Evolutionary conservation across 2,113 vertebrate species (phyloP).

Genomic region (Sylvia atricapilla): DNA sequence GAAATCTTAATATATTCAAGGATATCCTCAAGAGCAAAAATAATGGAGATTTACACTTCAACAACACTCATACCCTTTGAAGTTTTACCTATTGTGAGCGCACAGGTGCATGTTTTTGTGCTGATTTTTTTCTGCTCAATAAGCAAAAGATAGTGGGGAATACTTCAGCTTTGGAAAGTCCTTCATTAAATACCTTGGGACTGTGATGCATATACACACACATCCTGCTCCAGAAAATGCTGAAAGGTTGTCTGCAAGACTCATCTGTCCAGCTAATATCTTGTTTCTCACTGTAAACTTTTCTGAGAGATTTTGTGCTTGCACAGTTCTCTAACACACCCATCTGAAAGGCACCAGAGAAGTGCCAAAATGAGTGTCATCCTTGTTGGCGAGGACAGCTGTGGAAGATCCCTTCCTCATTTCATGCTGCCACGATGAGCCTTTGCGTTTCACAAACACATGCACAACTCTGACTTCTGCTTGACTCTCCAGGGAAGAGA

Average conservation of each 20-base stretch:
- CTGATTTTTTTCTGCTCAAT: background rate
- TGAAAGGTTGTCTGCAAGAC: background rate
- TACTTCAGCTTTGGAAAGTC: background rate
- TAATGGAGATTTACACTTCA: background rate
- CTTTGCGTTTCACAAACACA: background rate
- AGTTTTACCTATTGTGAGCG: background rate
- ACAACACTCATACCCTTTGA: background rate
- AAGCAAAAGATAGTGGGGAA: background rate
- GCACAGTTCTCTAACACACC: background rate
- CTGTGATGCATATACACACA: background rate
- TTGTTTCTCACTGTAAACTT: background rate
- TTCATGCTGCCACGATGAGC: fast-evolving
- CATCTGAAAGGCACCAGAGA: background rate
- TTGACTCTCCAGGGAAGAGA: background rate
- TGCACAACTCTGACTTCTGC: background rate
- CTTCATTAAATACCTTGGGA: background rate
- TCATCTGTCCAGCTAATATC: background rate
- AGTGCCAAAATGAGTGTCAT: background rate
- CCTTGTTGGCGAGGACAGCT: background rate
- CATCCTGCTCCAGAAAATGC: background rate
- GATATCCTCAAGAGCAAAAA: background rate
- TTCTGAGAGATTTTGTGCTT: background rate
- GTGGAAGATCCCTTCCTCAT: background rate
- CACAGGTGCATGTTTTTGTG: fast-evolving
- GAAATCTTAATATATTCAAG: background rate